These are phyloP conservation scores for Micronisus gabar DNA, from an alignment of 2,113 vertebrate species.

Conservation along the genomic window DNA sequence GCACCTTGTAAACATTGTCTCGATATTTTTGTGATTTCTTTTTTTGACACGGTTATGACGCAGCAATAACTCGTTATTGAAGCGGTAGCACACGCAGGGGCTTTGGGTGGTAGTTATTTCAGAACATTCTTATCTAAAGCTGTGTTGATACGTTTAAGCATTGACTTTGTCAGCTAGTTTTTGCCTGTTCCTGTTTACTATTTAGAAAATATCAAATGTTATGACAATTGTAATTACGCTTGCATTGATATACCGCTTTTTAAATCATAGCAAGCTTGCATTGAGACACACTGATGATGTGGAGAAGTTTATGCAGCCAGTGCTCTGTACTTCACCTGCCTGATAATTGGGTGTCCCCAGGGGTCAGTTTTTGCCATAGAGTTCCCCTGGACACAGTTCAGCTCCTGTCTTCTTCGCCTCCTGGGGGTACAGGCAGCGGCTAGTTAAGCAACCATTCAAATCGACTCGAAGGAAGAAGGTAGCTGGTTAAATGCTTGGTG, in stretches of 20 bases:
- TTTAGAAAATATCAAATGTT: neutral
- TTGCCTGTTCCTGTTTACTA: neutral
- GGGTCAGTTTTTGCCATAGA: neutral
- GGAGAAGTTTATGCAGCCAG: neutral
- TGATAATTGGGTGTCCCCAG: neutral
- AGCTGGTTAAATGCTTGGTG: neutral
- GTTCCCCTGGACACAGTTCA: neutral
- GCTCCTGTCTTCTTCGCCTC: neutral
- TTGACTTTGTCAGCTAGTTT: neutral
- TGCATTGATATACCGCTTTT: neutral
- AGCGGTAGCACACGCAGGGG: neutral
- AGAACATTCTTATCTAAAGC: neutral
- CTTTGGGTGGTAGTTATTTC: neutral
- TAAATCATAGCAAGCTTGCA: neutral
- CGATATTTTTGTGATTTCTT: slow-evolving; percentile 16
- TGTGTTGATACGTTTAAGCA: neutral
- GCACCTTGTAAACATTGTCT: slow-evolving; percentile 36
- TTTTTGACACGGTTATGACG: slow-evolving; percentile 4
- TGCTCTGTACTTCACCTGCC: neutral
- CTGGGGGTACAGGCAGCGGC: rapidly evolving
- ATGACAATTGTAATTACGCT: neutral
- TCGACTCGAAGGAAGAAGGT: neutral
- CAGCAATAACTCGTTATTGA: neutral
- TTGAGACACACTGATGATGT: neutral
- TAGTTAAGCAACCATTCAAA: neutral